Conservation (phyloP, 2,888 invertebrate species). For the Andrena dorsata region DNA sequence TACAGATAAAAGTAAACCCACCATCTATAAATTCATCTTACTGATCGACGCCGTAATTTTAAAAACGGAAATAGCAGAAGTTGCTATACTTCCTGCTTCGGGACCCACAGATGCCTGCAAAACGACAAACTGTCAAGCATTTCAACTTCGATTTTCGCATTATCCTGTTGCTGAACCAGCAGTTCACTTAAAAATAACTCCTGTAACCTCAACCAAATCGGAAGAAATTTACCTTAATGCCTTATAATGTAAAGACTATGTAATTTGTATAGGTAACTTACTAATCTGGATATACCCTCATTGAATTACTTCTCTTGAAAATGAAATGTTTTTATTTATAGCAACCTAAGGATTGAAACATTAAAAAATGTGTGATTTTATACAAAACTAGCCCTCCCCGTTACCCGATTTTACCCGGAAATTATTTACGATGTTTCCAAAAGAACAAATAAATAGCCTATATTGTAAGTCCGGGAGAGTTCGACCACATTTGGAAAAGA, state of each 20-base stretch:
- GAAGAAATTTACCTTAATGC: background rate
- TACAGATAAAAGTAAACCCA: slow-evolving; percentile 8
- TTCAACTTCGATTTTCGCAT: slow-evolving; percentile 10
- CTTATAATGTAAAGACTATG: background rate
- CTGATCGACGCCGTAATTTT: slow-evolving; percentile 46
- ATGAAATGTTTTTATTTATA: too few relatives aligned
- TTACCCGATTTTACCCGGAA: too few relatives aligned
- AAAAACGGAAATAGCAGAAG: slow-evolving; percentile 41
- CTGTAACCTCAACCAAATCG: background rate
- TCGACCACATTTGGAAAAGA: too few relatives aligned
- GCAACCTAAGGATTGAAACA: too few relatives aligned
- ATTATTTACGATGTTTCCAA: too few relatives aligned
- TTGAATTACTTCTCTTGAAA: too few relatives aligned
- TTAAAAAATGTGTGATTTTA: too few relatives aligned
- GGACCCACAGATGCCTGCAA: background rate
- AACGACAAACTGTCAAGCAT: slow-evolving; percentile 6
- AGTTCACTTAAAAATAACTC: slow-evolving; percentile 20
- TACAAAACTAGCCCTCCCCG: too few relatives aligned
- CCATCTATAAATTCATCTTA: slow-evolving; percentile 43
- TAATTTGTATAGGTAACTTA: background rate
- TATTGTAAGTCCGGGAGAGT: too few relatives aligned
- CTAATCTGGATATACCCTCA: too few relatives aligned
- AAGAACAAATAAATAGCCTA: too few relatives aligned
- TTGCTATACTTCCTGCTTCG: slow-evolving; percentile 1
- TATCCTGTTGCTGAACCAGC: background rate